phyloP scores from a whole-genome alignment of 2,797 vertebrate species.

The Acanthurus leucopareius region DNA sequence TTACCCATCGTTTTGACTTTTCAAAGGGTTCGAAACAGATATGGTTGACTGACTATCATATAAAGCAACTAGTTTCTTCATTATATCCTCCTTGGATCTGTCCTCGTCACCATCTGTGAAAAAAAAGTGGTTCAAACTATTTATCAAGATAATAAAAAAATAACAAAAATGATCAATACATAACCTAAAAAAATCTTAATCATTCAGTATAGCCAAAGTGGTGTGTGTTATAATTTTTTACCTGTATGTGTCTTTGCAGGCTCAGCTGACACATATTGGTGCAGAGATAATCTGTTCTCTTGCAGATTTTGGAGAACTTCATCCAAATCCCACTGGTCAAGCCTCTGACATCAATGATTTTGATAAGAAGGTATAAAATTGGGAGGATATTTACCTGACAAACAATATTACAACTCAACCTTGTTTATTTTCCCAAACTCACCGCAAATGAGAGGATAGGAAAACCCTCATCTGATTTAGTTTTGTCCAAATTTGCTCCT shows the following conservation, averaged over 20 bases:
- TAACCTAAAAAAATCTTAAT: neutral
- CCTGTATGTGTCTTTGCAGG: conserved; percentile 11
- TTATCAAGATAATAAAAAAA: neutral
- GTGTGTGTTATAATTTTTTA: conserved; percentile 20
- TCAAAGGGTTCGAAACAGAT: conserved; percentile 21
- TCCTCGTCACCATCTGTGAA: conserved; percentile 61
- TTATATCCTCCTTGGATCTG: conserved; percentile 65
- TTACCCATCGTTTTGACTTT: conserved; percentile 46
- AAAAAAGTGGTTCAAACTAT: conserved; percentile 22
- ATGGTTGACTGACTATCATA: conserved; percentile 70
- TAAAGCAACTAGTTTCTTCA: conserved; percentile 79
- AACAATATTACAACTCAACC: neutral
- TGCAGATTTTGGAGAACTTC: conserved; percentile 73
- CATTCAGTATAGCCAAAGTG: neutral
- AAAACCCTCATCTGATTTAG: neutral
- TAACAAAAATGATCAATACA: neutral
- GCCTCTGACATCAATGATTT: conserved; percentile 72
- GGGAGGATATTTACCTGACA: conserved; percentile 25
- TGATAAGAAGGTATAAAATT: neutral
- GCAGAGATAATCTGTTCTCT: conserved; percentile 30
- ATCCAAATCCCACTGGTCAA: conserved; percentile 82
- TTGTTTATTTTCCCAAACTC: conserved; percentile 30
- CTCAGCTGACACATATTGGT: conserved; percentile 5
- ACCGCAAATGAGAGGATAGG: conserved; percentile 64
- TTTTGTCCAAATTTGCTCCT: neutral